Base-by-base conservation (phyloP, 2,888 invertebrate genomes). In the Germaria angustata region DNA sequence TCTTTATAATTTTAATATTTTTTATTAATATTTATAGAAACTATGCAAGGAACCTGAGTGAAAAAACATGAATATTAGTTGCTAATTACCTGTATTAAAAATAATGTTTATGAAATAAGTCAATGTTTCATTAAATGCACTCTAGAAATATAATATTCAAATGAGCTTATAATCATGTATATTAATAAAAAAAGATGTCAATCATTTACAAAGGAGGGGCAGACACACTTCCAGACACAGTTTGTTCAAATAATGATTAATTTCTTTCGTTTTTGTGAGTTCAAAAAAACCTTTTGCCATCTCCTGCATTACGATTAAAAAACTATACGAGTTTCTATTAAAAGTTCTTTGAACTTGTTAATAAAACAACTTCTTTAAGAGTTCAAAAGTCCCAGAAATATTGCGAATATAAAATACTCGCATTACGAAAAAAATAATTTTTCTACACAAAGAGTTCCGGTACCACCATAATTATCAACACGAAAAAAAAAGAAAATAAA, bases 381-480 rank as follows among this genome's bases (percentile, higher is more conserved):
- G 41, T 49, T 28, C 53, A 78, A 44, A 11, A 55, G 41, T 5
- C 34, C 17, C 3, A 22, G 24, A 59, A 49, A 20, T n/a, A 5
- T 72, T 51, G 51, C 39, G 20, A 28, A 72, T 32, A 20, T 22
- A 17, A 53, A 68, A 28, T 28, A 68, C 15, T 2, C 8, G 28
- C 17, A 44, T 15, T 17, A 15, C 24, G 2, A 55, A 34, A 24
- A 15, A 49, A 11, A 34, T 24, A 20, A 59, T n/a, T 63, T 17
- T 49, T 49, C 24, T 8, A 13, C 9, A n/a, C 46, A 32, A 66
- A 80, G 24, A 75, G 80, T 75, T 75, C 80, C 80, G 80, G 55
- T 69, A 63, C 73, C 61, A 39, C 49, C 59, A 73, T 66, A 66
- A 69, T 34, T 51, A 59, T n/a, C 13, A 34, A 53, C 32, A 39